Percentiles rank a stretch among this genome's conserved stretches.
These are phyloP conservation scores for Zonitis immaculata DNA, from an alignment of 2,888 invertebrate species.

Conservation along the genomic window DNA sequence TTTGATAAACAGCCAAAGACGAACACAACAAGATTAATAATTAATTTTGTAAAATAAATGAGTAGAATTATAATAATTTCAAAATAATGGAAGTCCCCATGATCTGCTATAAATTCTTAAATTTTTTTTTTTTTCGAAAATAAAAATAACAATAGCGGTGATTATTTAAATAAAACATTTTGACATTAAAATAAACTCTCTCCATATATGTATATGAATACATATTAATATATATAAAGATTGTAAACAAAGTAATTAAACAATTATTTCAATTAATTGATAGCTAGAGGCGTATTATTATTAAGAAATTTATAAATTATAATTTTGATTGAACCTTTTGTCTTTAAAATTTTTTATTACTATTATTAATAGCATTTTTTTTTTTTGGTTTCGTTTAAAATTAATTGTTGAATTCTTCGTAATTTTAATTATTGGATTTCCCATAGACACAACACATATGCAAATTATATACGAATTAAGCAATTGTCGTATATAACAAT, in stretches of 20 bases:
- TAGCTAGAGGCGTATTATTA: constrained; percentile 18
- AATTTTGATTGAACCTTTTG: not conserved
- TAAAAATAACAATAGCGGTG: not conserved
- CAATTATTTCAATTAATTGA: constrained; percentile 40
- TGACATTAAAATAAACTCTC: not conserved
- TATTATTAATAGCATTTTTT: too few relatives aligned
- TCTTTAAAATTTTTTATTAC: not conserved
- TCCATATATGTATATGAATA: not conserved
- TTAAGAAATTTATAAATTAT: not conserved
- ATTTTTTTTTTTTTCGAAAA: too few relatives aligned
- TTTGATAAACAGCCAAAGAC: constrained; percentile 27
- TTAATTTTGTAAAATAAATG: constrained; percentile 32
- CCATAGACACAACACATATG: constrained; percentile 1
- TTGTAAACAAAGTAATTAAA: constrained; percentile 42
- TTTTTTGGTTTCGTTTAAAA: not conserved
- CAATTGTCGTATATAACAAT: constrained; percentile 2
- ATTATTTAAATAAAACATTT: not conserved
- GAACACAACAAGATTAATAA: constrained; percentile 33
- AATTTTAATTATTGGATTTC: not conserved
- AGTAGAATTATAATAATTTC: constrained; percentile 29
- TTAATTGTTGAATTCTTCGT: not conserved
- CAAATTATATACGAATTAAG: constrained; percentile 5
- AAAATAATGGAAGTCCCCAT: not conserved
- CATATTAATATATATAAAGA: not conserved
- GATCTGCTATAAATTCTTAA: not conserved